Percentiles rank a stretch among this genome's conserved stretches.
Conservation (phyloP, 2,888 invertebrate genomes). For the Rambutsinella grinnellia region DNA sequence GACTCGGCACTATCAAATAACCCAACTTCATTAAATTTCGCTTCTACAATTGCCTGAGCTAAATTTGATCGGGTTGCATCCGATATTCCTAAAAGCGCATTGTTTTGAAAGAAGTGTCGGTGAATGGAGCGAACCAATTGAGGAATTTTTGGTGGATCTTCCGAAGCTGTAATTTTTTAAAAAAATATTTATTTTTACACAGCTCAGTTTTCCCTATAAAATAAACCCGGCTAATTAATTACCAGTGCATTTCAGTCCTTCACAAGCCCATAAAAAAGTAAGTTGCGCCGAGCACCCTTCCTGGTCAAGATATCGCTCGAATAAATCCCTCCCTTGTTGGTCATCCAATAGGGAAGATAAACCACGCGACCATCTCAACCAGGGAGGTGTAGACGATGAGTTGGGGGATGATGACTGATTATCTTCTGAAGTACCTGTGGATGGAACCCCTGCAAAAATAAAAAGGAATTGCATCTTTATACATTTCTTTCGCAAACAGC, state of each 20-base stretch:
- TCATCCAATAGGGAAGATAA: constrained; percentile 88
- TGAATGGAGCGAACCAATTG: constrained; percentile 81
- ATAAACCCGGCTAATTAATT: not conserved
- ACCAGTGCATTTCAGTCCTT: constrained; percentile 73
- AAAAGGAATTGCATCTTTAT: not conserved
- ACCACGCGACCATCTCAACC: constrained; percentile 90
- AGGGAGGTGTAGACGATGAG: constrained; percentile 74
- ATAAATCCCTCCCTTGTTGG: constrained; percentile 89
- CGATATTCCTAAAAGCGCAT: constrained; percentile 81
- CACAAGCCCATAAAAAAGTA: constrained; percentile 95
- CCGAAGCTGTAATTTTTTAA: constrained; percentile 67
- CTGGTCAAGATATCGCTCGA: constrained; percentile 69
- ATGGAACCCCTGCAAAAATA: constrained; percentile 30
- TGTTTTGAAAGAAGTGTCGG: constrained; percentile 77
- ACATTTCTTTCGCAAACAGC: not conserved
- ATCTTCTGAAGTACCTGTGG: constrained; percentile 42
- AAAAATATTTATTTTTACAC: not conserved
- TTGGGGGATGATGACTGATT: constrained; percentile 48
- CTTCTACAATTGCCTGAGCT: constrained; percentile 78
- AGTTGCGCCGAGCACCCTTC: constrained; percentile 77
- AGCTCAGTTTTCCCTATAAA: not conserved
- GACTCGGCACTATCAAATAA: constrained; percentile 89
- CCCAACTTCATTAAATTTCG: constrained; percentile 76
- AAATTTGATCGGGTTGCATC: constrained; percentile 85
- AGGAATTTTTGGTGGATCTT: constrained; percentile 79